Conservation (phyloP, 1,140 invertebrate species). For the Patella vulgata region DNA sequence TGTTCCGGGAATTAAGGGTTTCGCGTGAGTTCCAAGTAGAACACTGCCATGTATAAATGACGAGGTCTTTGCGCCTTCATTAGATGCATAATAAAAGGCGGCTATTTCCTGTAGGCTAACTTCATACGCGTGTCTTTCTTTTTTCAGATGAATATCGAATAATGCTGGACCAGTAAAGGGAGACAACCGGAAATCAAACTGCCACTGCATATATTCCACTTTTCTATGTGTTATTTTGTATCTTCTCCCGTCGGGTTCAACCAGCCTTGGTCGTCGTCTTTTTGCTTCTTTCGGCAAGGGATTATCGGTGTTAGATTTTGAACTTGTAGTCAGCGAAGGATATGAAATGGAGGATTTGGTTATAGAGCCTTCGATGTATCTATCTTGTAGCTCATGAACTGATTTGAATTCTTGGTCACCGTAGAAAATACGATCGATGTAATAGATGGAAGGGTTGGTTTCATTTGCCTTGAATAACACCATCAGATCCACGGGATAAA, state of each 20-base stretch:
- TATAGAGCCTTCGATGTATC: constrained; percentile 5
- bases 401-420: too few relatives aligned
- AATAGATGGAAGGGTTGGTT: too few relatives aligned
- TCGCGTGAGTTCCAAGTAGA: not conserved
- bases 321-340: too few relatives aligned
- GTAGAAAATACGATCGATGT: too few relatives aligned
- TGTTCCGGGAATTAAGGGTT: constrained; percentile 3
- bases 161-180: constrained; percentile 11
- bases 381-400: too few relatives aligned
- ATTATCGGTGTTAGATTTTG: too few relatives aligned
- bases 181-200: constrained; percentile 14
- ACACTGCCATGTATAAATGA: constrained; percentile 2
- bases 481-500: constrained; percentile 16
- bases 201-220: constrained; percentile 23
- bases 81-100: constrained; percentile 5
- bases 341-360: not conserved
- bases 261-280: constrained; percentile 14
- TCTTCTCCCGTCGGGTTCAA: constrained; percentile 54
- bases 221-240: constrained; percentile 39
- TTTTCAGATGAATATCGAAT: constrained; percentile 16
- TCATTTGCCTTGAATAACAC: not conserved
- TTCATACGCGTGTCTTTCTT: constrained; percentile 16
- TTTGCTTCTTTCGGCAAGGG: too few relatives aligned
- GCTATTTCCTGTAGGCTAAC: constrained; percentile 15
- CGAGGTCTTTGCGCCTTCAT: not conserved